Percentiles rank a stretch among this genome's conserved stretches.
These are phyloP conservation scores for Pithys albifrons DNA, from an alignment of 2,113 vertebrate species.

Conservation along the genomic window DNA sequence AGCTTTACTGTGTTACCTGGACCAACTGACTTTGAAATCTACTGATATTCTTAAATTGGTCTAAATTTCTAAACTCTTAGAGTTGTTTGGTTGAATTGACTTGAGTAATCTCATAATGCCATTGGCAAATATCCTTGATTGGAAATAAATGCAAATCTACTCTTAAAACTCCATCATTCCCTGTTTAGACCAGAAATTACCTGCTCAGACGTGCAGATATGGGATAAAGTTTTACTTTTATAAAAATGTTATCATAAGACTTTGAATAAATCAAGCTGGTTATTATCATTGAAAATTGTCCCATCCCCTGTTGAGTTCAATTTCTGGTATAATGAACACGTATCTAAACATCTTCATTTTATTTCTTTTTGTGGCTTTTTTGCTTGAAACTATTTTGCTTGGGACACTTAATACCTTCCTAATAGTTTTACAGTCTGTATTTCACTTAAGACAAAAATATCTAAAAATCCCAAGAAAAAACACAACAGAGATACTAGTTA, in stretches of 20 bases:
- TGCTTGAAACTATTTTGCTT: not conserved
- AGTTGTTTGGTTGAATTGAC: not conserved
- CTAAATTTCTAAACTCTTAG: not conserved
- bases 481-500: not conserved
- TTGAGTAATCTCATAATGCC: not conserved
- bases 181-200: not conserved
- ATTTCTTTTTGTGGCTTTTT: not conserved
- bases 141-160: not conserved
- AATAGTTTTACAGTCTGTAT: not conserved
- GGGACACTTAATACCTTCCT: not conserved
- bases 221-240: not conserved
- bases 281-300: conserved; percentile 6
- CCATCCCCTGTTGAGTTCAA: not conserved
- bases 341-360: not conserved
- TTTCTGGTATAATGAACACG: not conserved
- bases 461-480: not conserved
- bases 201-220: not conserved
- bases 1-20: not conserved
- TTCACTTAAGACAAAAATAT: not conserved
- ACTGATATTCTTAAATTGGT: not conserved
- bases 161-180: not conserved
- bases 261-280: not conserved
- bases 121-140: not conserved
- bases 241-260: not conserved
- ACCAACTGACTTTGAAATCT: not conserved